phyloP scores from a whole-genome alignment of 2,888 invertebrate species.

The Drosophila ezoana region DNA sequence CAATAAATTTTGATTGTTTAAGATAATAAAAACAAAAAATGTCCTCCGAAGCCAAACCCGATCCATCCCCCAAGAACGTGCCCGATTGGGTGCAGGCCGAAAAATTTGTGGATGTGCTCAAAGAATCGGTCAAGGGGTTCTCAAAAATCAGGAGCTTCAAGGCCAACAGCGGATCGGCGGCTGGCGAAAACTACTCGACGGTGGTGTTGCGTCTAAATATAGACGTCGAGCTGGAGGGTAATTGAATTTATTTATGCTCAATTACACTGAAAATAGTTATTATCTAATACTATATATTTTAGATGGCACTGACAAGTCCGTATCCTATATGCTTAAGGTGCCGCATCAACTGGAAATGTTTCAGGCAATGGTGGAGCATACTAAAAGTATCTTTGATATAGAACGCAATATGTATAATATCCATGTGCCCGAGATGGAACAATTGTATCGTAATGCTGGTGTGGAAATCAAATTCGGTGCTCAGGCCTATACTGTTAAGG shows the following conservation, averaged over 20 bases:
- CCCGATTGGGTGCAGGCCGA: constrained; percentile 60
- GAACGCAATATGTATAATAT: constrained; percentile 74
- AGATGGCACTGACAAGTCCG: constrained; percentile 48
- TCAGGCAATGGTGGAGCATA: constrained; percentile 37
- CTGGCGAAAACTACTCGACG: constrained; percentile 82
- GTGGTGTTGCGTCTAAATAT: constrained; percentile 74
- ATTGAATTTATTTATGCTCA: neutral
- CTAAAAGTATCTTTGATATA: constrained; percentile 62
- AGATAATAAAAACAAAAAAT: constrained; percentile 20
- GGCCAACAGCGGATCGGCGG: constrained; percentile 51
- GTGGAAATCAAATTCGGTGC: constrained; percentile 69
- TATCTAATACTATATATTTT: neutral
- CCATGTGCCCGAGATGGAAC: constrained; percentile 75
- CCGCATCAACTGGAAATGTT: constrained; percentile 46
- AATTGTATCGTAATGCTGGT: constrained; percentile 68
- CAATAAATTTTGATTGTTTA: neutral
- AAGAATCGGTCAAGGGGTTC: constrained; percentile 45
- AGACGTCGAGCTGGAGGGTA: constrained; percentile 73
- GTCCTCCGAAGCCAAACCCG: constrained; percentile 29
- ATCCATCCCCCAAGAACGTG: constrained; percentile 18
- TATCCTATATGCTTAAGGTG: constrained; percentile 68
- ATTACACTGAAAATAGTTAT: neutral
- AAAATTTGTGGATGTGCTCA: constrained; percentile 49
- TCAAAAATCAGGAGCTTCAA: constrained; percentile 51
- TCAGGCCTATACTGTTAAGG: constrained; percentile 57